Conservation (phyloP, 2,113 vertebrate species). For the Campylomormyrus numenius region DNA sequence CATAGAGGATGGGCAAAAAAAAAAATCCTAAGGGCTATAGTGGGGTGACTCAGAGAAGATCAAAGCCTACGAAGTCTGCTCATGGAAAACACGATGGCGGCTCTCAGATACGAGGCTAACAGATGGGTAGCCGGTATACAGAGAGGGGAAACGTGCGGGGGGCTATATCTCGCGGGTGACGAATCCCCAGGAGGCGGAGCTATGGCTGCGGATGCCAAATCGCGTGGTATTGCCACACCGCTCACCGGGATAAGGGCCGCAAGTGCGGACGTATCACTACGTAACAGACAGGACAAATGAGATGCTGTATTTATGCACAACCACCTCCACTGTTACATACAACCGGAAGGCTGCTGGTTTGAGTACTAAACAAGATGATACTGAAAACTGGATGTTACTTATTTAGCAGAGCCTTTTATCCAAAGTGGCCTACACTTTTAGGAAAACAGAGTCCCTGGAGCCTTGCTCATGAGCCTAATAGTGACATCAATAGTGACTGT, state of each 20-base stretch:
- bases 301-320: not conserved
- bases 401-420: not conserved
- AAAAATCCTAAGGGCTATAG: constrained; percentile 24
- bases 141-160: not conserved
- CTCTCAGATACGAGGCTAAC: constrained; percentile 33
- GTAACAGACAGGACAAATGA: not conserved
- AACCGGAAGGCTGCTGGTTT: not conserved
- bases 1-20: constrained; percentile 25
- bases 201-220: not conserved
- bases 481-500: not conserved
- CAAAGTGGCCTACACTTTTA: not conserved
- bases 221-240: not conserved
- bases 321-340: not conserved
- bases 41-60: constrained; percentile 30
- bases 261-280: not conserved
- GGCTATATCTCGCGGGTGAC: not conserved
- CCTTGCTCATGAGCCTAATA: not conserved
- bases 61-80: constrained; percentile 37
- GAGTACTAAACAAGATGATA: not conserved
- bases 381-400: not conserved
- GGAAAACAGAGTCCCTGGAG: not conserved
- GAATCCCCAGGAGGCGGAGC: not conserved
- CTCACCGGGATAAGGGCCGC: not conserved
- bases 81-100: constrained; percentile 31
- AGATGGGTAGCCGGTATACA: not conserved